These are phyloP conservation scores for Mesorhabditis sp. DNA, from an alignment of 2,888 invertebrate species.

Conservation along the genomic window DNA sequence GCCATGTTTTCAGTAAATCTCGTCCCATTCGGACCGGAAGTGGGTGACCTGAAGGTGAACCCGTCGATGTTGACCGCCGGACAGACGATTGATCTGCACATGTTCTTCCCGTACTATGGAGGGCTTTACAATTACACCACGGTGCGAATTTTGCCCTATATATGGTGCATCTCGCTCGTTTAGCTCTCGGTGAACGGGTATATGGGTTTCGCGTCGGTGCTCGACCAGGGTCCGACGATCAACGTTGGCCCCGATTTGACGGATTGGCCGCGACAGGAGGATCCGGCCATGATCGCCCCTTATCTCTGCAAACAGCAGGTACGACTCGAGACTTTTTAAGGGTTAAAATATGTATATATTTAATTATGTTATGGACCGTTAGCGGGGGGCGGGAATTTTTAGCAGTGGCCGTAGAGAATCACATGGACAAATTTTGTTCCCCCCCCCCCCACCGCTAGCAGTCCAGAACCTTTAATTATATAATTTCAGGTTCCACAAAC, in stretches of 20 bases:
- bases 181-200: slow-evolving; percentile 55
- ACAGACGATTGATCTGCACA: slow-evolving; percentile 53
- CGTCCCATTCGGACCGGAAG: slow-evolving; percentile 54
- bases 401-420: no score
- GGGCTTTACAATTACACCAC: slow-evolving; percentile 57
- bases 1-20: slow-evolving; percentile 38
- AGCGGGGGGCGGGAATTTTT: no score
- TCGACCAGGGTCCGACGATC: slow-evolving; percentile 57
- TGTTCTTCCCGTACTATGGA: slow-evolving; percentile 56
- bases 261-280: slow-evolving; percentile 55
- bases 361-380: not conserved
- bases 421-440: no score
- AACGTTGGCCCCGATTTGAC: slow-evolving; percentile 55
- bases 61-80: slow-evolving; percentile 54
- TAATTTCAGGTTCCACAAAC: slow-evolving; percentile 42
- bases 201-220: slow-evolving; percentile 55
- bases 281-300: slow-evolving; percentile 57
- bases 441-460: not conserved
- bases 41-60: slow-evolving; percentile 50
- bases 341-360: not conserved
- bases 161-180: slow-evolving; percentile 9
- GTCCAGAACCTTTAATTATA: not conserved
- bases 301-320: slow-evolving; percentile 56
- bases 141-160: slow-evolving; percentile 18
- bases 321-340: not conserved